Base-by-base conservation (phyloP, 2,797 vertebrate species). In the Sparidentex hasta region DNA sequence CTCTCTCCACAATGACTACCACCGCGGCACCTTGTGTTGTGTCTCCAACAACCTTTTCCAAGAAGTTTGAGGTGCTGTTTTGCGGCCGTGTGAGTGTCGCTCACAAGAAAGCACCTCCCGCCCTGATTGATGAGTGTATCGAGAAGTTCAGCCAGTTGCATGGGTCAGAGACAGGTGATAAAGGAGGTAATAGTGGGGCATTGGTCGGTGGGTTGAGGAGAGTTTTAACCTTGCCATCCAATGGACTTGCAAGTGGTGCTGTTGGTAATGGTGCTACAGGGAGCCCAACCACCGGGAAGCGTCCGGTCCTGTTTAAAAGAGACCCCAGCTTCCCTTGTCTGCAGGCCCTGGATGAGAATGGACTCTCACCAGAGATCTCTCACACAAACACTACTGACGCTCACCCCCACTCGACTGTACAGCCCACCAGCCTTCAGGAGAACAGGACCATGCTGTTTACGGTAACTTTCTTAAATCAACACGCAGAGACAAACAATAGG, bases 361-460 rank as follows among this genome's bases (percentile, higher is more conserved):
- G 96, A 27, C 92, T 97, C 33, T 96, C 95, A 20, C 94, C 96
- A 38, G 97, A 97, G 88, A 94, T 97, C 62, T 93, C 91, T 27
- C 95, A 95, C 81, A 95, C 88, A 77, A 95, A 95, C 67, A 79
- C 95, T 55, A 94, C 93, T 63, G 93, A 92, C 13, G 48, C 78
- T 38, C 65, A 82, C 18, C 4, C 29, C 38, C 54, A 64, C 23
- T 95, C 95, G 2, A 90, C 94, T 29, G 97, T 99, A 13, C 97
- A 97, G 90, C 97, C 98, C 13, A 98, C 97, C 72, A 98, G 97
- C 81, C 96, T 98, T 23, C 96, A 96, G 88, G 97, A 97, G 90
- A 99, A 99, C 94, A 95, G 98, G 90, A 99, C 98, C 43, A 99
- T 99, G 98, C 92, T 99, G 64, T 99, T 99, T 69, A 99, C 93